phyloP scores from a whole-genome alignment of 2,888 invertebrate genomes.

The Chymomyza procnemis region DNA sequence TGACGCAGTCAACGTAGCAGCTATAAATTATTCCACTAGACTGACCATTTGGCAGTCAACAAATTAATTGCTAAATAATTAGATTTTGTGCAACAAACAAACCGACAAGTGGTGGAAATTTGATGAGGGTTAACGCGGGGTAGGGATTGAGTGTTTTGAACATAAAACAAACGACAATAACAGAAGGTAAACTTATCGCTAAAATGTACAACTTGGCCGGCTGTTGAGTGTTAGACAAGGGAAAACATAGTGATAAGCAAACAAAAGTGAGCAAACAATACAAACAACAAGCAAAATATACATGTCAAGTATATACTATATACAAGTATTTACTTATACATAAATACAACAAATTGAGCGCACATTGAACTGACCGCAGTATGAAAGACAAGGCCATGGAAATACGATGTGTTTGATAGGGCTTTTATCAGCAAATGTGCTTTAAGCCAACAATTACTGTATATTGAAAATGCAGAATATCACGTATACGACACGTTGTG shows the following conservation, averaged over 20 bases:
- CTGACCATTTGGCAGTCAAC: conserved; percentile 34
- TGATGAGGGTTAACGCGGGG: not conserved
- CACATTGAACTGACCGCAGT: not conserved
- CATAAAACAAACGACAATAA: not conserved
- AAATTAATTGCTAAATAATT: conserved; percentile 61
- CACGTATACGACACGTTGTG: conserved; percentile 25
- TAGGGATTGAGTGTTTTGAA: not conserved
- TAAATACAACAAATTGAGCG: not conserved
- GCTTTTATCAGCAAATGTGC: not conserved
- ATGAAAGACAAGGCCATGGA: not conserved
- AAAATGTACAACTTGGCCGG: not conserved
- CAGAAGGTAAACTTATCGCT: not conserved
- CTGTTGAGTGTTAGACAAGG: not conserved
- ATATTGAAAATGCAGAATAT: not conserved
- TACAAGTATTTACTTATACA: too few species aligned
- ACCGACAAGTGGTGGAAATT: not conserved
- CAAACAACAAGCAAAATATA: not conserved
- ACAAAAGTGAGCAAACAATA: not conserved
- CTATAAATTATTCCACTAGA: conserved; percentile 34
- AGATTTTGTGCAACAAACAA: conserved; percentile 22
- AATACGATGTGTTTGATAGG: not conserved
- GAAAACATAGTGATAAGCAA: not conserved
- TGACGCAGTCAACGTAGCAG: conserved; percentile 22
- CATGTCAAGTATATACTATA: not conserved
- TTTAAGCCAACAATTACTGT: not conserved